These are phyloP conservation scores for Cyanoderma ruficeps DNA, from an alignment of 2,113 vertebrate species.

Conservation along the genomic window DNA sequence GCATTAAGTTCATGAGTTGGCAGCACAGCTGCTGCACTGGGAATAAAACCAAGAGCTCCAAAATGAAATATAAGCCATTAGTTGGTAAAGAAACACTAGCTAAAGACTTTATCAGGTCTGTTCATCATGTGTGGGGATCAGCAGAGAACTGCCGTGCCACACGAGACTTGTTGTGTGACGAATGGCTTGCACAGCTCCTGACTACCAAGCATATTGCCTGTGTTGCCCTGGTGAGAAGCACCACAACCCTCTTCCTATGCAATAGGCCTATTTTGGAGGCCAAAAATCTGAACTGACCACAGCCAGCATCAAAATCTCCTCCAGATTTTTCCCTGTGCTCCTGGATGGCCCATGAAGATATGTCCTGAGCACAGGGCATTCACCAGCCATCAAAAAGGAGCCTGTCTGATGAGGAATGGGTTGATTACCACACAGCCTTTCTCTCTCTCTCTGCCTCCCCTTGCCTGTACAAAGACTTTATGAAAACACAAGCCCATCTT, in stretches of 20 bases:
- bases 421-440: not conserved
- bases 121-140: not conserved
- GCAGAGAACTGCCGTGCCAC: not conserved
- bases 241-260: not conserved
- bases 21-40: not conserved
- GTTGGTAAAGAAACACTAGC: not conserved
- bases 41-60: conserved; percentile 14
- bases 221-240: not conserved
- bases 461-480: not conserved
- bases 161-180: not conserved
- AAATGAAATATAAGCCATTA: conserved; percentile 9
- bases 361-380: not conserved
- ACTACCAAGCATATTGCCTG: not conserved
- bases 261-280: not conserved
- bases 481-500: not conserved
- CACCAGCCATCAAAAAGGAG: accelerated
- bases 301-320: not conserved
- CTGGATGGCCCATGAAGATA: not conserved
- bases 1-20: not conserved
- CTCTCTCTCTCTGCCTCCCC: not conserved
- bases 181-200: not conserved
- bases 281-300: not conserved
- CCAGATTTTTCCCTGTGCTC: not conserved
- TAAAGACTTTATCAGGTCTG: not conserved
- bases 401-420: not conserved